Evolutionary conservation across 2,888 invertebrate species (phyloP), one percentile per base, ranked within the genome.

Genomic region (Fabriciana adippe): DNA sequence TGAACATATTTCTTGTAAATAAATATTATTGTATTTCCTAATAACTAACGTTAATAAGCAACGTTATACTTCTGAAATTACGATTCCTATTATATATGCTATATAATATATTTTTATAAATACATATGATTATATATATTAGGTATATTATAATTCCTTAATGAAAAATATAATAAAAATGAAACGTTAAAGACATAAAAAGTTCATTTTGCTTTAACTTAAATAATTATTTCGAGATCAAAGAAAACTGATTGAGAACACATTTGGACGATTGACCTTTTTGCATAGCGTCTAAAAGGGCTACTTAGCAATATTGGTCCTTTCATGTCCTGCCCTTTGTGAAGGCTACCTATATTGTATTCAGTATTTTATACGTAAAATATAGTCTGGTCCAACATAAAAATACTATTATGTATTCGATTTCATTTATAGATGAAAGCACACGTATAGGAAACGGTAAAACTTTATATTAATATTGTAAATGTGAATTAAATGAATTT

Each of bases 241-340:
- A 90, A 90, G 85, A 78, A 78, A 75, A 80, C 78, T 83, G 80
- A 87, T 87, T 83, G 86, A 82, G 84, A 82, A 76, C 76, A 74
- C 75, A 79, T 83, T 82, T 75, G 83, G 80, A 69, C 87, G 80
- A 88, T 89, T 89, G 89, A 89, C 87, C 89, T 87, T 87, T 86
- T 85, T 71, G 80, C 79, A 79, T 76, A 72, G 68, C 69, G 57
- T 75, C 72, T 74, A 77, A 83, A 81, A 83, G 80, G 79, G 88
- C 89, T 88, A 91, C 90, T 91, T 84, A 90, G 82, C 67, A 72
- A 68, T 77, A 90, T 90, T 89, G 83, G 85, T 83, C 84, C 84
- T 89, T 91, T 90, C 83, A 86, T 86, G 86, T 87, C 87, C 78
- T 81, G 72, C 71, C 78, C 79, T 82, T 83, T 81, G 62, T 59